Evolutionary conservation across 2,797 vertebrate genomes (phyloP), one percentile per base, ranked within the genome.

Genomic region (Macrochelys suwanniensis): DNA sequence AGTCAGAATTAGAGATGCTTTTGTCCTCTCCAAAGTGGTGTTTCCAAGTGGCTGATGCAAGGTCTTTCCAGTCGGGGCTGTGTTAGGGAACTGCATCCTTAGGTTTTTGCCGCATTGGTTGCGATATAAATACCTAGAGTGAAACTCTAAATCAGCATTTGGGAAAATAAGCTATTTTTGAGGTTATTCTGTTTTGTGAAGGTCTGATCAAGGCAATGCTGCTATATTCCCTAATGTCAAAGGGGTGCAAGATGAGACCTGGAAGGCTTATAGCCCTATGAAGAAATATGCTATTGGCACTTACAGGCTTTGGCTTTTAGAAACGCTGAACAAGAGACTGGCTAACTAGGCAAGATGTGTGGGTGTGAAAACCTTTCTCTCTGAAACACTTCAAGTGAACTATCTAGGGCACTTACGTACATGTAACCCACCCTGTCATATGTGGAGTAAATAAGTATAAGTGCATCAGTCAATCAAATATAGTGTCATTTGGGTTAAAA

Each of bases 11-110:
- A 42, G n/a, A 71, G n/a, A 71, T 42, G 37, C 65, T 42, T 71
- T 71, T 37, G n/a, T 42, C 65, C 84, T 94, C 84, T 16, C 31
- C 31, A 4, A 12, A 76, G 80, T 28, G 80, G 23, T 23, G n/a
- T 37, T 71, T 68, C 17, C 61, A 8, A 1, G 13, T 82, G 33
- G 61, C 85, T 54, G 9, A 0, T 1, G 6, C 1, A 0, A 90
- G 78, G 37, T 82, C 81, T 26, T 51, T 5, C 47, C 49, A 4
- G 68, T 49, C 93, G 21, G 37, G n/a, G 68, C 33, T n/a, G 15
- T 65, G 61, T 65, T 71, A 42, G 68, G 21, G 42, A 71, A 71
- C 33, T 8, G 19, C n/a, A 71, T 71, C 5, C 5, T 71, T 42
- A 71, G 68, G 37, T 37, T 23, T 71, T 37, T 71, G 91, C 95